These are phyloP conservation scores for Halichoerus grypus DNA, from an alignment of 2,113 vertebrate species.

Conservation along the genomic window DNA sequence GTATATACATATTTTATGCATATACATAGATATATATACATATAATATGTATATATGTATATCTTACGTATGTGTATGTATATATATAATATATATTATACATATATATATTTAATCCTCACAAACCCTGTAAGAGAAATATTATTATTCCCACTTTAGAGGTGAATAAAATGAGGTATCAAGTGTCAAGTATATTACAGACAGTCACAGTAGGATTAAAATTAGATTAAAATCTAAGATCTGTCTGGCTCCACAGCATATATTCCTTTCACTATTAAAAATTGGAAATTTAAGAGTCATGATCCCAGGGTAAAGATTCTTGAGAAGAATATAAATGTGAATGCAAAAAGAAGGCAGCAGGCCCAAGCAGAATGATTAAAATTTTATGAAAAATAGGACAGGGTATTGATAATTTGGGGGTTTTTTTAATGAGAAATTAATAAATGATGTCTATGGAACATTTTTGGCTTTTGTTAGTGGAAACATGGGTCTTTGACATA, in stretches of 20 bases:
- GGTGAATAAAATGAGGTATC: constrained; percentile 5
- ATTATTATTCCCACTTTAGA: not conserved
- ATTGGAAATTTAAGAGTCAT: not conserved
- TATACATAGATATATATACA: not conserved
- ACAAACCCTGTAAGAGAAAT: not conserved
- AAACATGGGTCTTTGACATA: not conserved
- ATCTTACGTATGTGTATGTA: not conserved
- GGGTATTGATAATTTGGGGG: not conserved
- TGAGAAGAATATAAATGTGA: not conserved
- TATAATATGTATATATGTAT: not conserved
- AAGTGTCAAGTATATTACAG: constrained; percentile 5
- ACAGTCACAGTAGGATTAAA: constrained; percentile 26
- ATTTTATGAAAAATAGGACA: not conserved
- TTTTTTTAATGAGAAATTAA: not conserved
- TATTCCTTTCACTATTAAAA: not conserved
- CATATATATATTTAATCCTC: not conserved
- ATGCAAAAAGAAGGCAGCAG: not conserved
- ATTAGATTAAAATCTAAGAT: constrained; percentile 39
- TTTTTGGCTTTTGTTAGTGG: not conserved
- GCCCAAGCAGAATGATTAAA: not conserved
- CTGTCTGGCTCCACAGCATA: not conserved
- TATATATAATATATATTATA: not conserved
- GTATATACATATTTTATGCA: not conserved
- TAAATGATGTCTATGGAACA: not conserved
- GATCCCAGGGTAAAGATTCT: not conserved